These are phyloP conservation scores for Agriopis marginaria DNA, from an alignment of 2,888 invertebrate genomes.

Conservation along the genomic window DNA sequence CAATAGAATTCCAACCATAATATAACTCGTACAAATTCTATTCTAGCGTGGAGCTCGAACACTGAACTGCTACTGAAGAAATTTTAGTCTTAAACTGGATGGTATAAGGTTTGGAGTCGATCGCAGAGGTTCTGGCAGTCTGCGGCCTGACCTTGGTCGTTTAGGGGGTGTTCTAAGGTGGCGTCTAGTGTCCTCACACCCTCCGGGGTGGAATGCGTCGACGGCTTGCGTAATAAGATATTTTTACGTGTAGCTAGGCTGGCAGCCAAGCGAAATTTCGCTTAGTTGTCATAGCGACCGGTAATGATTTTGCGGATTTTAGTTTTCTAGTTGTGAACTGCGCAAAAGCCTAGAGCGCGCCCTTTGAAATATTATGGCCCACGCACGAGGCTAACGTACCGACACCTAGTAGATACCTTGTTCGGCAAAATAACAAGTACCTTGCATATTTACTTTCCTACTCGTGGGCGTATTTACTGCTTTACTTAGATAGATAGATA, in stretches of 20 bases:
- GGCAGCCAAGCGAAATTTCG: constrained; percentile 53
- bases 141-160: constrained; percentile 75
- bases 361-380: constrained; percentile 11
- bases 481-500: too few relatives aligned
- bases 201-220: constrained; percentile 66
- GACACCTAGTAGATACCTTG: background rate
- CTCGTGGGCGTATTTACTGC: too few relatives aligned
- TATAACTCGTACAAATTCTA: constrained; percentile 36
- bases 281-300: constrained; percentile 56
- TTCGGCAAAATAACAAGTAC: background rate
- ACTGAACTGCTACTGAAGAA: constrained; percentile 35
- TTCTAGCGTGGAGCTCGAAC: constrained; percentile 43
- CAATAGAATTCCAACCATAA: constrained; percentile 54
- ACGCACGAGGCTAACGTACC: constrained; percentile 12
- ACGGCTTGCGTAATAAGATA: constrained; percentile 77
- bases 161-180: constrained; percentile 65
- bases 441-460: background rate
- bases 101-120: constrained; percentile 51
- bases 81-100: constrained; percentile 46
- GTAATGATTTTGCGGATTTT: constrained; percentile 51
- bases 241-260: constrained; percentile 66
- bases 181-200: constrained; percentile 65
- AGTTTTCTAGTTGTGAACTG: constrained; percentile 41
- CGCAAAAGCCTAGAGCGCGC: constrained; percentile 34
- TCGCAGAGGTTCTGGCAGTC: constrained; percentile 49